Evolutionary conservation across 2,888 invertebrate genomes (phyloP).

Genomic region (Zhuqinia jingwanae): DNA sequence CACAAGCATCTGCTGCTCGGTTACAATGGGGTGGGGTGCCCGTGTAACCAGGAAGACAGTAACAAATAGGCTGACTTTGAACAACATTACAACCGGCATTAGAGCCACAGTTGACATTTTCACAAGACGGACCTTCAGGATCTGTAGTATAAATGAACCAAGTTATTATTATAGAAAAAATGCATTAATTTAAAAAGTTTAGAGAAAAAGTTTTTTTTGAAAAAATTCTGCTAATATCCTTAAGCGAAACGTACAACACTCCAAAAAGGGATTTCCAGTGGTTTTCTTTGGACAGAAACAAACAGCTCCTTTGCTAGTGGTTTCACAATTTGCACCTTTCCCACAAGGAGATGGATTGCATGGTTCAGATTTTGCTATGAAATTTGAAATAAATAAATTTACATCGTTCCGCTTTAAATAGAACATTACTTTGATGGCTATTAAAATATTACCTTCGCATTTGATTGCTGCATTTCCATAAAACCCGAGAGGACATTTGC

Average conservation of each 20-base stretch:
- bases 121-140: constrained; percentile 92
- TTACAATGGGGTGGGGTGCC: constrained; percentile 91
- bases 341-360: constrained; percentile 90
- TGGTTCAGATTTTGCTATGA: constrained; percentile 82
- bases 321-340: constrained; percentile 90
- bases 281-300: constrained; percentile 94
- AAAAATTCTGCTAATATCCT: constrained; percentile 59
- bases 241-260: constrained; percentile 92
- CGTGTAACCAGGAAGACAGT: constrained; percentile 93
- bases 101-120: constrained; percentile 87
- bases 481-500: constrained; percentile 90
- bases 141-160: too few relatives aligned
- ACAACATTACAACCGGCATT: constrained; percentile 91
- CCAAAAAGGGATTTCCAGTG: constrained; percentile 94
- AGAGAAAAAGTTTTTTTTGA: not conserved
- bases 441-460: constrained; percentile 69
- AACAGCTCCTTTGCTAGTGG: constrained; percentile 91
- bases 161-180: not conserved
- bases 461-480: constrained; percentile 85
- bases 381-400: not conserved
- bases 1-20: constrained; percentile 89
- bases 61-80: constrained; percentile 89
- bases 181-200: not conserved
- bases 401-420: too few relatives aligned
- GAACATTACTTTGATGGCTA: too few relatives aligned